Evolutionary conservation across 2,797 vertebrate species (phyloP).

Genomic region (Carapus acus): DNA sequence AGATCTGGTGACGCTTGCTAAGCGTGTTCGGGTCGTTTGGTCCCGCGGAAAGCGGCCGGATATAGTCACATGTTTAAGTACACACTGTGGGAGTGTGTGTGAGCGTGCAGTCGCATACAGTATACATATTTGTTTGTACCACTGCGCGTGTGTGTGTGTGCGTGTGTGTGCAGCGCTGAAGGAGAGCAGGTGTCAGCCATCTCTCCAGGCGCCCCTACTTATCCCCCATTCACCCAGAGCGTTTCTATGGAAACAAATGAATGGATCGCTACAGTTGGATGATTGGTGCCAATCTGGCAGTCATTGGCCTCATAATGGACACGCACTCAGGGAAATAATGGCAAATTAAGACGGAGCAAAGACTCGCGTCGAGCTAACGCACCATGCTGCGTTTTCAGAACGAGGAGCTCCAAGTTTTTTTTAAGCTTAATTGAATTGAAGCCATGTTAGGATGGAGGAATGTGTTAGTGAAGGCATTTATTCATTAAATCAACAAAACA

Average conservation of each 20-base stretch:
- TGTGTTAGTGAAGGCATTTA: background rate
- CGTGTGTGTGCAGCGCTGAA: conserved; percentile 44
- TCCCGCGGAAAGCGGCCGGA: conserved; percentile 12
- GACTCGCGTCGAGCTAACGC: conserved; percentile 30
- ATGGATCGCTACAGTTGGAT: conserved; percentile 67
- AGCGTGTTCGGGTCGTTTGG: conserved; percentile 4
- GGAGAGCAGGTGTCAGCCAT: conserved; percentile 75
- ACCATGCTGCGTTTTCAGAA: conserved; percentile 22
- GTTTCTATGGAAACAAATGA: conserved; percentile 73
- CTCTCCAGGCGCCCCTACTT: conserved; percentile 64
- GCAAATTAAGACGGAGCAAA: conserved; percentile 56
- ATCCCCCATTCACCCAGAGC: conserved; percentile 67
- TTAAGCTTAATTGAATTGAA: conserved; percentile 10
- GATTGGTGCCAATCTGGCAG: conserved; percentile 71
- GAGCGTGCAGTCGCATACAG: conserved; percentile 19
- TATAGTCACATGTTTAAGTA: conserved; percentile 2
- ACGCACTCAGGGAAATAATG: conserved; percentile 62
- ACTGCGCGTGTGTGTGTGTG: conserved; percentile 33
- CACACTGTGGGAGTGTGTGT: conserved; percentile 1
- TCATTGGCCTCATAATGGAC: conserved; percentile 66
- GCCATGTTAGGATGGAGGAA: background rate
- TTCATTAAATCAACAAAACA: background rate
- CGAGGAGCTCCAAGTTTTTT: conserved; percentile 1
- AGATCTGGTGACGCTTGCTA: conserved; percentile 11
- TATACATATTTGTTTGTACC: conserved; percentile 23